phyloP scores from a whole-genome alignment of 2,888 invertebrate genomes.

The Lamproptera curius region DNA sequence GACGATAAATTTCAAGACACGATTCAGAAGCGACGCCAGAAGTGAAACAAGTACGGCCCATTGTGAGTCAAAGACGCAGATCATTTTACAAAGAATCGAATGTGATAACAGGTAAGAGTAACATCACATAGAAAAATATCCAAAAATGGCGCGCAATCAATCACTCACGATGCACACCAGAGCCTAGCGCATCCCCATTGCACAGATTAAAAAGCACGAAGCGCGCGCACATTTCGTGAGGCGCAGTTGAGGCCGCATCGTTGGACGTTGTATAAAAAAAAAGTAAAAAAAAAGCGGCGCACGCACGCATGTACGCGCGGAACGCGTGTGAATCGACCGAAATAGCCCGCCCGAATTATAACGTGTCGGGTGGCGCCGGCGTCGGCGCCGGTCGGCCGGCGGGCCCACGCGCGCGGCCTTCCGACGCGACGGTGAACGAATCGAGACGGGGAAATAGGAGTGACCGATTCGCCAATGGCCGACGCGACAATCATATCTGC shows the following conservation, averaged over 20 bases:
- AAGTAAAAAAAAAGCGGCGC: not conserved
- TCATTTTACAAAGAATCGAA: not conserved
- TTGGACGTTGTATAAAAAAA: not conserved
- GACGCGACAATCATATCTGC: no score
- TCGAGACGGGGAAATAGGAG: no score
- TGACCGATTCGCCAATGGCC: no score
- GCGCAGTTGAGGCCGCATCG: conserved; percentile 3
- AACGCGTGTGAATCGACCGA: conserved; percentile 69
- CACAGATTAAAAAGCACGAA: not conserved
- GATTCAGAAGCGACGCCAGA: not conserved
- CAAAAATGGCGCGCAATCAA: not conserved
- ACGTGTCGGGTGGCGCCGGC: conserved; percentile 68
- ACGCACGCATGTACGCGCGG: conserved; percentile 43
- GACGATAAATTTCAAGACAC: not conserved
- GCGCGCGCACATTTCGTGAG: not conserved
- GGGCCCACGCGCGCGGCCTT: conserved; percentile 28
- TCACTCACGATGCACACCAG: not conserved
- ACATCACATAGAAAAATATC: no score
- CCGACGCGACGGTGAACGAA: no score
- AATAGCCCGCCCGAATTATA: conserved; percentile 74
- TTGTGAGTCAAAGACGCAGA: not conserved
- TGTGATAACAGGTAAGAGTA: no score
- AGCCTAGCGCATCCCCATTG: no score
- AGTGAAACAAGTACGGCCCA: not conserved
- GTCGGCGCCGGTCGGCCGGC: conserved; percentile 62